Percentiles rank a stretch among this genome's conserved stretches.
These are phyloP conservation scores for Drosophila nannoptera DNA, from an alignment of 1,140 invertebrate species.

Conservation along the genomic window DNA sequence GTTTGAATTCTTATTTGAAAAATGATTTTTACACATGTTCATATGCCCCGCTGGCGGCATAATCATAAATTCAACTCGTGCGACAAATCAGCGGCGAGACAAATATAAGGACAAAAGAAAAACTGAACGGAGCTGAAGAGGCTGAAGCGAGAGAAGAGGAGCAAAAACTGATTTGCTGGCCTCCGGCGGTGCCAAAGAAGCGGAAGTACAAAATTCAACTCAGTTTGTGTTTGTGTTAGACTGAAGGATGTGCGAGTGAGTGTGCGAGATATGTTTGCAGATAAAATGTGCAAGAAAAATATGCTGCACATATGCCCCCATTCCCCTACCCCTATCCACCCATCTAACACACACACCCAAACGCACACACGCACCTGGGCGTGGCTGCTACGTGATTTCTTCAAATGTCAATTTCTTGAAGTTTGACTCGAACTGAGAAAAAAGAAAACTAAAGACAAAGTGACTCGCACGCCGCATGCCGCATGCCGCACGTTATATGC, in stretches of 20 bases:
- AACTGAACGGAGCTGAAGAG: neutral
- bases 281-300: slow-evolving; percentile 56
- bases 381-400: slow-evolving; percentile 62
- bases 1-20: slow-evolving; percentile 40
- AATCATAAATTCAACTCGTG: slow-evolving; percentile 74
- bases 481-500: slow-evolving; percentile 23
- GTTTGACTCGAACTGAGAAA: slow-evolving; percentile 25
- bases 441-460: slow-evolving; percentile 55
- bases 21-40: slow-evolving; percentile 44
- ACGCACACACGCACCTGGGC: slow-evolving; percentile 48
- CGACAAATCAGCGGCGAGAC: slow-evolving; percentile 62
- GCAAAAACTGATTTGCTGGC: slow-evolving; percentile 64
- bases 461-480: slow-evolving; percentile 25
- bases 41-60: slow-evolving; percentile 50
- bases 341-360: too few species aligned
- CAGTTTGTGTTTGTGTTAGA: slow-evolving; percentile 62
- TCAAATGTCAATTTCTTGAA: slow-evolving; percentile 66
- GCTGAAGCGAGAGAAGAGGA: neutral
- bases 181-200: slow-evolving; percentile 46
- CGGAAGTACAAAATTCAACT: slow-evolving; percentile 71
- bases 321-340: too few species aligned
- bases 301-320: slow-evolving; percentile 39
- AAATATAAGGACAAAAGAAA: slow-evolving; percentile 36
- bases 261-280: slow-evolving; percentile 60
- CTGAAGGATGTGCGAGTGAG: slow-evolving; percentile 34